phyloP scores from a whole-genome alignment of 2,888 invertebrate genomes.

The Stomorhina lunata region DNA sequence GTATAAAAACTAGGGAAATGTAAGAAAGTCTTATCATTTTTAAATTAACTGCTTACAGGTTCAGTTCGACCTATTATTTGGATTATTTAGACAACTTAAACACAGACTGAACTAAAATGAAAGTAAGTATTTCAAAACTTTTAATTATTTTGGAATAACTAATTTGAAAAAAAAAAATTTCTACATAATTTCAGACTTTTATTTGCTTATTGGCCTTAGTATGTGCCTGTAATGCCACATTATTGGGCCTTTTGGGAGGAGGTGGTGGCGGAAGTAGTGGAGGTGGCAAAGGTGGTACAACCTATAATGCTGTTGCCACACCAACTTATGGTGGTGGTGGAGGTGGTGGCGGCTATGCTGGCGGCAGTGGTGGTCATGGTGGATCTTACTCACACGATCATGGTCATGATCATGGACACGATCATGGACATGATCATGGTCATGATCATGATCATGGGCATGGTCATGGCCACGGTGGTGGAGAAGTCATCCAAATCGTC shows the following conservation, averaged over 20 bases:
- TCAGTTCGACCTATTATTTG: conserved; percentile 58
- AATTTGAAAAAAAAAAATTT: neutral
- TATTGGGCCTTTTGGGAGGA: conserved; percentile 72
- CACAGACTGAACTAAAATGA: conserved; percentile 55
- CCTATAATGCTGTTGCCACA: conserved; percentile 40
- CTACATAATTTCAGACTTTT: conserved; percentile 68
- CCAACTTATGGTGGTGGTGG: conserved; percentile 41
- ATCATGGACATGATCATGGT: conserved; percentile 33
- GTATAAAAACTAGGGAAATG: conserved; percentile 72
- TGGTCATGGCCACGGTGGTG: conserved; percentile 37
- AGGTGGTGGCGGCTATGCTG: conserved; percentile 37
- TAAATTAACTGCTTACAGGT: conserved; percentile 68
- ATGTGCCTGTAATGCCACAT: conserved; percentile 71
- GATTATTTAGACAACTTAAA: conserved; percentile 19
- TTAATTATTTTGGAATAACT: neutral
- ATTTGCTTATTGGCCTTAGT: conserved; percentile 72
- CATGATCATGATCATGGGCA: conserved; percentile 57
- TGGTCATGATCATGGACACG: neutral
- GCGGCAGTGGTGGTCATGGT: conserved; percentile 22
- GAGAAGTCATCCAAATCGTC: neutral
- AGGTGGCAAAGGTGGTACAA: conserved; percentile 22
- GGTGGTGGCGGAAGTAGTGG: conserved; percentile 31
- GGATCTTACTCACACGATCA: neutral
- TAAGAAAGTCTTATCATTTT: conserved; percentile 72
- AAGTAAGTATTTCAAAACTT: conserved; percentile 47